A percentile compares a stretch with the other conserved stretches of the same genome.
Conservation (phyloP, 2,113 vertebrate species). For the Falco punctatus region DNA sequence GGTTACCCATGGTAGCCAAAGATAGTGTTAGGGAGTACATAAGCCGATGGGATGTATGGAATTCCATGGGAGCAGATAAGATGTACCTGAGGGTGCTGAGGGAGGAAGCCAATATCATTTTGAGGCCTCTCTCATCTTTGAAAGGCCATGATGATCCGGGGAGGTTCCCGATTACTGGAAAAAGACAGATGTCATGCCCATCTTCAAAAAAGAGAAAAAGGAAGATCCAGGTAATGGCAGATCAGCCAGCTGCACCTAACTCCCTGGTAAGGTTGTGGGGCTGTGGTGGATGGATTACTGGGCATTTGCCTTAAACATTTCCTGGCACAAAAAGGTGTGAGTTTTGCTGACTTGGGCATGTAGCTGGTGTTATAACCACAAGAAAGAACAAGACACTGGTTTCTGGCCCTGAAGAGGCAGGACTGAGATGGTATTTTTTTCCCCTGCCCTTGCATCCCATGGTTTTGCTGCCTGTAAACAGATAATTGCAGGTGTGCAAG, state of each 20-base stretch:
- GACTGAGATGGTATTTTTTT: no score
- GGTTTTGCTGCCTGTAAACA: no score
- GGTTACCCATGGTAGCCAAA: not conserved
- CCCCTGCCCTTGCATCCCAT: no score
- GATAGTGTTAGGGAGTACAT: not conserved
- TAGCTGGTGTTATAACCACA: no score
- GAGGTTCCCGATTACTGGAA: not conserved
- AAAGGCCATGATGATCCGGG: not conserved
- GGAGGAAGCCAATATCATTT: not conserved
- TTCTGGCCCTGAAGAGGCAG: no score
- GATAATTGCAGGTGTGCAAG: no score
- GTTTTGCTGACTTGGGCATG: no score
- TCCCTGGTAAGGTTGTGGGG: not conserved
- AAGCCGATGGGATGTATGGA: not conserved
- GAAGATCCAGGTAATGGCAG: not conserved
- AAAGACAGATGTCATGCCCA: not conserved
- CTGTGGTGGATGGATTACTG: no score
- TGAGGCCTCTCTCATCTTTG: not conserved
- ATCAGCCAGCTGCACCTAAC: not conserved
- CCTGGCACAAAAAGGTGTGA: no score
- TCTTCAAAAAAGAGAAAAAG: not conserved
- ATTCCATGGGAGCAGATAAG: not conserved
- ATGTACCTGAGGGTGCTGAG: not conserved
- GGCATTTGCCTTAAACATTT: no score
- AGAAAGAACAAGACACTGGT: no score